Percentiles rank a stretch among this genome's conserved stretches.
These are phyloP conservation scores for Cylindroiulus punctatus DNA, from an alignment of 2,888 invertebrate species.

Conservation along the genomic window DNA sequence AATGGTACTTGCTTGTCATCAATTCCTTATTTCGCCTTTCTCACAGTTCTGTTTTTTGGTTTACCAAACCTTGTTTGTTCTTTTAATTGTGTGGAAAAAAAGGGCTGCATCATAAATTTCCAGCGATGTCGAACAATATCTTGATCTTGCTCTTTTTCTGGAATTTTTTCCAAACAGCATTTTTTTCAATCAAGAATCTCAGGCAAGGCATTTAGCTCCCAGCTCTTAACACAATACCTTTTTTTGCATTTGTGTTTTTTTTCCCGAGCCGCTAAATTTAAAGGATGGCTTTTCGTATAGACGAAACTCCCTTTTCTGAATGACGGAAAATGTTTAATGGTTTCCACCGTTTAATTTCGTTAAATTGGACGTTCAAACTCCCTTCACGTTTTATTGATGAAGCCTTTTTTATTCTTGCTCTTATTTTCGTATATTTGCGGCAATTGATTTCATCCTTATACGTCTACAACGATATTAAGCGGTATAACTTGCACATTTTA, in stretches of 20 bases:
- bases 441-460: no score
- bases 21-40: background rate
- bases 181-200: background rate
- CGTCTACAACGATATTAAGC: no score
- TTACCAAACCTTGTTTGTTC: constrained; percentile 6
- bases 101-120: background rate
- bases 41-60: background rate
- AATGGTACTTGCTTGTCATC: background rate
- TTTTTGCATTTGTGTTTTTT: constrained; percentile 3
- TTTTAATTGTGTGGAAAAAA: background rate
- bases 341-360: constrained; percentile 52
- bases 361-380: constrained; percentile 43
- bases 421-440: background rate
- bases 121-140: background rate
- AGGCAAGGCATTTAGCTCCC: background rate
- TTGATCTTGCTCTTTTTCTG: background rate
- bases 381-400: constrained; percentile 35
- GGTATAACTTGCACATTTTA: no score
- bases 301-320: background rate
- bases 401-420: background rate
- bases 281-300: background rate
- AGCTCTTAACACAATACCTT: background rate
- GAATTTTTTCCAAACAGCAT: background rate
- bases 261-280: background rate
- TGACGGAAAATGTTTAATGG: constrained; percentile 53